A percentile compares a stretch with the other conserved stretches of the same genome.
Evolutionary conservation across 2,113 vertebrate species (phyloP).

Genomic region (Xiphophorus hellerii): DNA sequence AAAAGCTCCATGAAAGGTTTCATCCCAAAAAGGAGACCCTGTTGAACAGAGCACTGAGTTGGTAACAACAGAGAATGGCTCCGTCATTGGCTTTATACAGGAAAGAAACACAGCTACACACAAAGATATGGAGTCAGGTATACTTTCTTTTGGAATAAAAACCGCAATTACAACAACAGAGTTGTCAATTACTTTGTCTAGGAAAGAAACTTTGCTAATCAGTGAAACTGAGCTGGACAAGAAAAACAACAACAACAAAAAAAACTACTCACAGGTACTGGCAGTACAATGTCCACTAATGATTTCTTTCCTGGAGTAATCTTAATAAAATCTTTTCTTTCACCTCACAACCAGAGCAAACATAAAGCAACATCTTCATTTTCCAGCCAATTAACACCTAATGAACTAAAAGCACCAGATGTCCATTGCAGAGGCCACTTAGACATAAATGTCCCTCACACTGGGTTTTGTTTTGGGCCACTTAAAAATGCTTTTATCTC

Average conservation of each 20-base stretch:
- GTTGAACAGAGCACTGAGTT: too few species aligned
- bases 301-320: background rate
- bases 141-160: too few species aligned
- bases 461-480: background rate
- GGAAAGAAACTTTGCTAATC: background rate
- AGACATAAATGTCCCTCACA: background rate
- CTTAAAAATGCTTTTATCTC: background rate
- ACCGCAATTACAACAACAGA: too few species aligned
- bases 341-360: background rate
- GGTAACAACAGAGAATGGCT: too few species aligned
- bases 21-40: too few species aligned
- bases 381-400: background rate
- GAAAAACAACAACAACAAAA: background rate
- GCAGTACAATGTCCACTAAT: background rate
- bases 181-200: too few species aligned
- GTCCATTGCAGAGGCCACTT: background rate
- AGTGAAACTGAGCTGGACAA: background rate
- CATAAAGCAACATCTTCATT: background rate
- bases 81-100: too few species aligned
- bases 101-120: too few species aligned
- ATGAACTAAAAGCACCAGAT: background rate
- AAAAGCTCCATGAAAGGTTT: too few species aligned
- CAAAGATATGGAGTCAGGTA: too few species aligned
- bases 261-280: background rate
- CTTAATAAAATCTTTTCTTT: background rate